These are phyloP conservation scores for Philonicus albiceps DNA, from an alignment of 2,888 invertebrate species.

Conservation along the genomic window DNA sequence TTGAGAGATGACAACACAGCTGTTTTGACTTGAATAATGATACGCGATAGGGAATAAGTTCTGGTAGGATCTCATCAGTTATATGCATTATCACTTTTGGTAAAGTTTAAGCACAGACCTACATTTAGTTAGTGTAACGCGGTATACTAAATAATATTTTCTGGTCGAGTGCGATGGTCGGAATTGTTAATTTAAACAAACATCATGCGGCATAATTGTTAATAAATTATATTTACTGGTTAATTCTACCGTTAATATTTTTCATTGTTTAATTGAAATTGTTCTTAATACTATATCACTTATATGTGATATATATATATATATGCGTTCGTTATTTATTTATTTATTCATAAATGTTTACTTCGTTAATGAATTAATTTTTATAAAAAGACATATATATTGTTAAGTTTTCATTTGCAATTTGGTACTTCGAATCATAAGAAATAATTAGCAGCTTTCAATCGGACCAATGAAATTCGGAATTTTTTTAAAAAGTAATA, in stretches of 20 bases:
- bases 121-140: background rate
- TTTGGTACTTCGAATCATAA: background rate
- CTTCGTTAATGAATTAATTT: background rate
- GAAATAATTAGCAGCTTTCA: background rate
- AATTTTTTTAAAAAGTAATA: background rate
- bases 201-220: background rate
- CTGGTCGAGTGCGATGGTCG: background rate
- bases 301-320: background rate
- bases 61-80: background rate
- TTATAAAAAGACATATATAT: background rate
- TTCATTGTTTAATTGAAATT: background rate
- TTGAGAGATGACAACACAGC: background rate
- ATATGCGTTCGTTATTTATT: background rate
- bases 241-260: background rate
- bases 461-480: background rate
- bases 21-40: background rate
- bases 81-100: background rate
- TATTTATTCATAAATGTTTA: background rate
- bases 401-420: background rate
- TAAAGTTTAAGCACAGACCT: background rate
- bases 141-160: background rate
- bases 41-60: background rate
- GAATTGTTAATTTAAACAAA: background rate
- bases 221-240: background rate
- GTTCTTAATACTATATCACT: background rate